Evolutionary conservation across 1,140 invertebrate genomes (phyloP).

Genomic region (Macrocentrus cingulum): DNA sequence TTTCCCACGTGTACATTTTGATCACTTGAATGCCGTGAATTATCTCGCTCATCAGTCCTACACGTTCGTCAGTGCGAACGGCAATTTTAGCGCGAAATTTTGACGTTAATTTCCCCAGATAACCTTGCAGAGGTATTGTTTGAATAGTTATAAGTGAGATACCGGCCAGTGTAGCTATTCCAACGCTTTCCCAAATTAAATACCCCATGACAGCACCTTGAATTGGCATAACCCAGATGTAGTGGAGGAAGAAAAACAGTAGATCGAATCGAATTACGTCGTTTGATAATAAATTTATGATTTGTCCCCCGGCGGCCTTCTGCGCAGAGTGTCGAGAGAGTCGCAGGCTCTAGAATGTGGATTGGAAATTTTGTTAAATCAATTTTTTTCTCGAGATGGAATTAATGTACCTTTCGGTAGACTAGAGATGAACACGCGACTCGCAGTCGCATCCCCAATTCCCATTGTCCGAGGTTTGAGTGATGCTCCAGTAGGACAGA

Average conservation of each 20-base stretch:
- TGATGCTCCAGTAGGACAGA: conserved; percentile 54
- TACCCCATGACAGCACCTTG: conserved; percentile 66
- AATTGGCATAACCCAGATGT: conserved; percentile 75
- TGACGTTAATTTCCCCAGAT: conserved; percentile 68
- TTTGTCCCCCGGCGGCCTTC: conserved; percentile 74
- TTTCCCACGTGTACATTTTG: conserved; percentile 88
- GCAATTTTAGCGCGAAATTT: conserved; percentile 69
- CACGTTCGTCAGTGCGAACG: conserved; percentile 73
- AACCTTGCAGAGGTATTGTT: conserved; percentile 68
- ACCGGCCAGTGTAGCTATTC: conserved; percentile 63
- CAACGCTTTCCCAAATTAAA: conserved; percentile 66
- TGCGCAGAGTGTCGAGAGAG: conserved; percentile 58
- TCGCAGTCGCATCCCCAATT: conserved; percentile 61
- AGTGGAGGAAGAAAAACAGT: conserved; percentile 60
- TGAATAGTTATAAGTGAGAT: conserved; percentile 65
- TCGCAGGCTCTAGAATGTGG: conserved; percentile 42
- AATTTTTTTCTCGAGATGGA: conserved; percentile 10
- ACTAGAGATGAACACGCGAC: conserved; percentile 61
- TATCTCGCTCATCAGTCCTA: conserved; percentile 83
- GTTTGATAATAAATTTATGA: conserved; percentile 85
- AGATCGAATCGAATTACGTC: conserved; percentile 66
- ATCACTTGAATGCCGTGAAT: conserved; percentile 75
- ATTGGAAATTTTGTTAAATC: too few species aligned
- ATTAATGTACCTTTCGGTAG: conserved; percentile 59
- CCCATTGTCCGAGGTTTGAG: conserved; percentile 45